Base-by-base conservation (phyloP, 2,113 vertebrate species). In the Micronycteris hirsuta region DNA sequence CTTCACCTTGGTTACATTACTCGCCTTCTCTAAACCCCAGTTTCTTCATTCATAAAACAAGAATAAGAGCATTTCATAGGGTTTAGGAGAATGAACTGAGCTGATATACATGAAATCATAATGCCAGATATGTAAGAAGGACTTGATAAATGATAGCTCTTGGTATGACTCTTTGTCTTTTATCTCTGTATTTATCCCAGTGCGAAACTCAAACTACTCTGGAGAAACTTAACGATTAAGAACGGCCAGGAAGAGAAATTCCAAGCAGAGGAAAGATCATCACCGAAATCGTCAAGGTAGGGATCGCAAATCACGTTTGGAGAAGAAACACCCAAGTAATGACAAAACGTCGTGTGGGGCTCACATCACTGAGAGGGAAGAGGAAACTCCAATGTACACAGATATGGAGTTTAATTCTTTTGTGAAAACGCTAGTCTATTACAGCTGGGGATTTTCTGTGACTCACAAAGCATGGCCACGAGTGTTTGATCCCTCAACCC, bases 31-130 rank as follows among this genome's bases (percentile, higher is more conserved):
- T 33, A 80, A 95, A 89, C 28, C 61, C 86, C 26, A 4, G 12
- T n/a, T 83, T 87, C 56, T 87, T 63, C 91, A 58, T 36, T 95
- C 67, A 73, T 31, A 92, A 74, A 94, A 84, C 54, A 31, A 90
- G 12, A 9, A n/a, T 47, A 74, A 63, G 20, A 45, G 22, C 49
- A 83, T 7, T 45, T 77, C 58, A 9, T 12, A 73, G 31, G 20
- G 8, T 52, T 94, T 73, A n/a, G 45, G 22, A 92, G 76, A n/a
- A 82, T 71, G 49, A 81, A 24, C 33, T 31, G 12, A 63, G 3
- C 15, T 47, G 11, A 86, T 73, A 17, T 54, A 45, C 31, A 84
- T 65, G 87, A 94, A 94, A 33, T 68, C 38, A 94, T 20, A 31
- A 52, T 33, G 63, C 68, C 45, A 95, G 41, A 58, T 17, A 80